Base-by-base conservation (phyloP, 2,888 invertebrate genomes). In the Mystacides longicornis region DNA sequence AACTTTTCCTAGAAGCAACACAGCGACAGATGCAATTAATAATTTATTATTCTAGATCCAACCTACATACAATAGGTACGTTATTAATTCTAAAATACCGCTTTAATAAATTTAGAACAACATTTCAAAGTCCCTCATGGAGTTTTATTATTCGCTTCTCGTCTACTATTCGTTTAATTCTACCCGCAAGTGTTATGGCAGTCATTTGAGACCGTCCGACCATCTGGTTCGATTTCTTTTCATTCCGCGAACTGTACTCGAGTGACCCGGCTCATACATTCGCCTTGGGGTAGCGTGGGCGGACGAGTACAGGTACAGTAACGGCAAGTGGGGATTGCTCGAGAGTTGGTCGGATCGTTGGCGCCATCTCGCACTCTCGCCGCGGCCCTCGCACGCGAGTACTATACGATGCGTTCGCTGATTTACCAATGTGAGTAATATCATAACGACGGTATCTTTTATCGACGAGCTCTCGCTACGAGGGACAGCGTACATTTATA, bases 301-400 rank as follows among this genome's bases (percentile, higher is more conserved):
- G 56, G 56, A 56, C 52, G 27, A 46, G 52, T 52, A 47, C 49
- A 37, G 48, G 56, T 54, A 54, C 54, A 49, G 54, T 54, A 48
- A 33, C 47, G 47, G 47, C 23, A 53, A 53, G 53, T 48, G 22
- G 53, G 22, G 48, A 46, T 37, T 9, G 47, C 21, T 19, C 20
- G 21, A 3, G 53, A 53, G 46, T 46, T 52, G 46, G 53, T 33
- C 53, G 37, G 48, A 31, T 47, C 42, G 48, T 53, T 53, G 53
- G 53, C 53, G 53, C 53, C 53, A 53, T 31, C 53, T 53, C 53
- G 48, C 45, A 52, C 21, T 23, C 11, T 22, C 33, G 47, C 53
- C 47, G 33, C 14, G 7, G 14, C 14, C 16, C n/a, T 37, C 14
- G 37, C 16, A 14, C 4, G 37, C 14, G 37, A 37, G 37, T 37